A percentile compares a stretch with the other conserved stretches of the same genome.
Conservation (phyloP, 2,113 vertebrate species). For the Mormyrus lacerda region DNA sequence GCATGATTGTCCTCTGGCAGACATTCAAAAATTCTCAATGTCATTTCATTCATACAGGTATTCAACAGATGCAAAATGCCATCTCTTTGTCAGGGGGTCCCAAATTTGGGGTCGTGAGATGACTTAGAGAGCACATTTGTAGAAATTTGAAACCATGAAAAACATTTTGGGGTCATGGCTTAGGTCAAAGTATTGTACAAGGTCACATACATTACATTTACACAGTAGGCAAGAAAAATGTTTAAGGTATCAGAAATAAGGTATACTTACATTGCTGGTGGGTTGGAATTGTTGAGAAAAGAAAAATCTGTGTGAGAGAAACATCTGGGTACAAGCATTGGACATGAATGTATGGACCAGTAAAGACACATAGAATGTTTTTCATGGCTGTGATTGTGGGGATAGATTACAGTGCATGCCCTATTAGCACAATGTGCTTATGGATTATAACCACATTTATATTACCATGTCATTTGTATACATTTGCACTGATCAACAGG, state of each 20-base stretch:
- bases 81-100: background rate
- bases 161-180: background rate
- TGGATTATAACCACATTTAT: background rate
- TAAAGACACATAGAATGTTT: background rate
- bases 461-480: conserved; percentile 1
- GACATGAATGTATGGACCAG: background rate
- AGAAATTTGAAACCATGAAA: background rate
- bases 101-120: background rate
- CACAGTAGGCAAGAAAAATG: background rate
- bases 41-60: background rate
- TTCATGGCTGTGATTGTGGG: background rate
- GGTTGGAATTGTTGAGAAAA: background rate
- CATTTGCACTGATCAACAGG: background rate
- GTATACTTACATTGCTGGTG: background rate
- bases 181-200: background rate
- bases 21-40: too few relatives aligned
- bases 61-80: background rate
- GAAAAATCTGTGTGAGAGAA: background rate
- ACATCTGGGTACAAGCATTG: background rate
- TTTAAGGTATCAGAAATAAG: background rate
- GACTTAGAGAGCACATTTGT: background rate
- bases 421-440: background rate
- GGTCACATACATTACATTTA: background rate
- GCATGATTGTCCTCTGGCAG: too few relatives aligned
- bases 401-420: background rate